Evolutionary conservation across 2,797 vertebrate genomes (phyloP), one percentile per base, ranked within the genome.

Genomic region (Acrossocheilus wenchowensis): DNA sequence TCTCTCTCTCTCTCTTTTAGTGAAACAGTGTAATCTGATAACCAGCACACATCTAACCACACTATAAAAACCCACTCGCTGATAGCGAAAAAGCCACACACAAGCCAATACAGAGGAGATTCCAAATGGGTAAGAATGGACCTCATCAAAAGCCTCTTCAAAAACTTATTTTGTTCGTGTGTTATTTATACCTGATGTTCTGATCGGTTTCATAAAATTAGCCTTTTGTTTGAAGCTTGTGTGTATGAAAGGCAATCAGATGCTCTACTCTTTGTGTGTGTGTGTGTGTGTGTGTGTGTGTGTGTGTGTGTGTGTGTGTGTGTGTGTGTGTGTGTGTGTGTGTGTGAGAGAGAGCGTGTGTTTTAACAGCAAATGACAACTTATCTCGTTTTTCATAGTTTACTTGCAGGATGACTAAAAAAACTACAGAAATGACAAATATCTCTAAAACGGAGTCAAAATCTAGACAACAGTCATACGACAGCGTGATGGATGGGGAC

Each of bases 31-130:
- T 82, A 89, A 90, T 84, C 81, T 86, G 88, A 89, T 88, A 78
- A 73, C 73, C 48, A 81, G 69, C 43, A 73, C 87, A 74, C 81
- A 81, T 83, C 74, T 80, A 30, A 64, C 39, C 30, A 21, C 79
- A 39, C 82, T 91, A 91, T 91, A 91, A 87, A 91, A 91, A 81
- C 80, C 64, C 7, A 39, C 41, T 80, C 72, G 26, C 84, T 60
- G 26, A 75, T 19, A 84, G 41, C 30, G 36, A 85, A 83, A 50
- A 50, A 87, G 69, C 30, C 75, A n/a, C 57, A 71, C 72, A 66
- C 45, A 78, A 45, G 54, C 73, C 60, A 48, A 77, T 78, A 69
- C 2, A 50, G 62, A 78, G n/a, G n/a, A 75, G 21, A 60, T 48
- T 48, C 50, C 66, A 54, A 78, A 41, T 80, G 84, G 90, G 88